phyloP scores from a whole-genome alignment of 2,797 vertebrate genomes.

The Labeo calbasu region DNA sequence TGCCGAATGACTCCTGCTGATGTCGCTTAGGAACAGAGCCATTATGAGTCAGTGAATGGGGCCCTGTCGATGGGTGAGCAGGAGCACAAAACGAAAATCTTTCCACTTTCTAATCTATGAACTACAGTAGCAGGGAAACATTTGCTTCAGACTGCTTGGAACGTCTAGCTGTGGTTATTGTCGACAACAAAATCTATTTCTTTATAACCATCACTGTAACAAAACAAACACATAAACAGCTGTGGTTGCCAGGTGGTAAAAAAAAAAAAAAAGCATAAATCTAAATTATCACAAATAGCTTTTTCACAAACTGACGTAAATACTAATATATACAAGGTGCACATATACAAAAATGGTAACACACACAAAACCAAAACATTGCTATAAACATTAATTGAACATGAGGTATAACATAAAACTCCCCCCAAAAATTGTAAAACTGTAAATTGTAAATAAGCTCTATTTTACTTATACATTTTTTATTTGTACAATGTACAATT shows the following conservation, averaged over 20 bases:
- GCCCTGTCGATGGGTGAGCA: neutral
- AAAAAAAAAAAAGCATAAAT: neutral
- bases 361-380: no score
- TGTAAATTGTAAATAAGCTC: no score
- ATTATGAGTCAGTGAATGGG: neutral
- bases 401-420: no score
- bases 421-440: no score
- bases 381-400: no score
- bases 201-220: neutral
- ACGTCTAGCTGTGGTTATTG: neutral
- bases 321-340: no score
- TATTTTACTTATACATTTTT: no score
- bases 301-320: no score
- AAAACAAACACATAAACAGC: neutral
- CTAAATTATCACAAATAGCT: no score
- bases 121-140: neutral
- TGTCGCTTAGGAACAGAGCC: conserved; percentile 11
- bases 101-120: neutral
- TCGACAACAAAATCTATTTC: neutral
- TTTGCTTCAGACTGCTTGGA: neutral
- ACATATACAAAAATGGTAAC: no score
- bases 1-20: neutral
- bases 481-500: no score
- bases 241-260: neutral
- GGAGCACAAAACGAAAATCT: neutral